Base-by-base conservation (phyloP, 2,797 vertebrate species). In the Tinamus major region DNA sequence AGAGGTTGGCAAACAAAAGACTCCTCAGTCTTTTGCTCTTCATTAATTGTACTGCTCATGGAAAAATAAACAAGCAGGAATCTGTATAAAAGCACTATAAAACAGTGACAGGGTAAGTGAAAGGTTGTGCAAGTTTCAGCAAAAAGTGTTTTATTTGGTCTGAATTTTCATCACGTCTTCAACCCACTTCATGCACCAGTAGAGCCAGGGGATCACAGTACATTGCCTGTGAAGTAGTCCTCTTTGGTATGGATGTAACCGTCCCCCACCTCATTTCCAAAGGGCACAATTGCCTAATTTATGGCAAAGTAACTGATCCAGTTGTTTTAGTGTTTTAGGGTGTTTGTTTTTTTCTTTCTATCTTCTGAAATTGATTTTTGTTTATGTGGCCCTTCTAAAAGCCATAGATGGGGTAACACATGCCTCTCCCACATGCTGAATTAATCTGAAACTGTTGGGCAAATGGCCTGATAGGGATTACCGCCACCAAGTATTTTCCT, bases 151-250 rank as follows among this genome's bases (percentile, higher is more conserved):
- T 71, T 46, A 4, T 79, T 27, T 89, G 23, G 20, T 63, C 13
- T 20, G 56, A 41, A 14, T 75, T 58, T 91, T 74, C 55, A n/a
- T 79, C 21, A 68, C 10, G 3, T 89, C 33, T 89, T 87, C 67
- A 64, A 46, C 35, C 9, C 21, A 11, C 37, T 33, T 71, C 59
- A 27, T 24, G 7, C 72, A 33, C 31, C 26, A 29, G 5, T 6
- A 70, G 68, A 51, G 24, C 1, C 0, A 1, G 56, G 37, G 84
- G 67, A 70, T 56, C 21, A 2, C 39, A 49, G 33, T 0, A 0
- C 20, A 8, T 2, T 24, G n/a, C 31, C 18, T 62, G 17, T 49
- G 12, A 53, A 56, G 19, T 4, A 7, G 18, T 81, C 29, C 8
- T 80, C 33, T 56, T 85, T 63, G 44, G 13, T 31, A 12, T 35